phyloP scores from a whole-genome alignment of 2,888 invertebrate species.

The Chloromyia formosa region DNA sequence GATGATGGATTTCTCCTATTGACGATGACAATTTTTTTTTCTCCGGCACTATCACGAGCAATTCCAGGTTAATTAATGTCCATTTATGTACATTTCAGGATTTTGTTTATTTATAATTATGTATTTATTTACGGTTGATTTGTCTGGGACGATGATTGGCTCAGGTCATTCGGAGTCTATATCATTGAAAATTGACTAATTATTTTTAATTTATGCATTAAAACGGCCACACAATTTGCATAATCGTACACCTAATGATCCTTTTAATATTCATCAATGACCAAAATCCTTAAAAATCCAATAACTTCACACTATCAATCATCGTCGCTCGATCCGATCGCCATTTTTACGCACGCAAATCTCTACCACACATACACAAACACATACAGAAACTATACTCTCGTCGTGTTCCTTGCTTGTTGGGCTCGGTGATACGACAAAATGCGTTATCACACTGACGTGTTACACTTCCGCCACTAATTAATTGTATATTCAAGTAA shows the following conservation, averaged over 20 bases:
- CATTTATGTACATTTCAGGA: not conserved
- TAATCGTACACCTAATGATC: too few relatives aligned
- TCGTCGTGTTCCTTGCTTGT: not conserved
- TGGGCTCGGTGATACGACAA: too few relatives aligned
- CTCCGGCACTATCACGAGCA: not conserved
- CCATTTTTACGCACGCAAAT: slow-evolving; percentile 29
- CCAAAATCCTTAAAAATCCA: too few relatives aligned
- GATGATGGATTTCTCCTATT: too few relatives aligned
- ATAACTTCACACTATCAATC: slow-evolving; percentile 9
- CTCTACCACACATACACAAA: not conserved
- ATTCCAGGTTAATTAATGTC: not conserved
- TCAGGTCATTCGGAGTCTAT: too few relatives aligned
- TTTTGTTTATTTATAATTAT: slow-evolving; percentile 1
- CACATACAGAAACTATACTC: not conserved
- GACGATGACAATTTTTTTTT: too few relatives aligned
- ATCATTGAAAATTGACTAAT: too few relatives aligned
- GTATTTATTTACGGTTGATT: not conserved
- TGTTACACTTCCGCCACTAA: slow-evolving; percentile 40
- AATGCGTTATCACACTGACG: slow-evolving; percentile 28
- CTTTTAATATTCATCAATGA: too few relatives aligned
- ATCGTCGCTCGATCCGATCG: not conserved
- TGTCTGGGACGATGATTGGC: too few relatives aligned
- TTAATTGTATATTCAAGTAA: slow-evolving; percentile 42
- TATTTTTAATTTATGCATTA: too few relatives aligned
- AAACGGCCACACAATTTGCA: slow-evolving; percentile 10